phyloP scores from a whole-genome alignment of 2,888 invertebrate genomes.

The Xestobium rufovillosum region DNA sequence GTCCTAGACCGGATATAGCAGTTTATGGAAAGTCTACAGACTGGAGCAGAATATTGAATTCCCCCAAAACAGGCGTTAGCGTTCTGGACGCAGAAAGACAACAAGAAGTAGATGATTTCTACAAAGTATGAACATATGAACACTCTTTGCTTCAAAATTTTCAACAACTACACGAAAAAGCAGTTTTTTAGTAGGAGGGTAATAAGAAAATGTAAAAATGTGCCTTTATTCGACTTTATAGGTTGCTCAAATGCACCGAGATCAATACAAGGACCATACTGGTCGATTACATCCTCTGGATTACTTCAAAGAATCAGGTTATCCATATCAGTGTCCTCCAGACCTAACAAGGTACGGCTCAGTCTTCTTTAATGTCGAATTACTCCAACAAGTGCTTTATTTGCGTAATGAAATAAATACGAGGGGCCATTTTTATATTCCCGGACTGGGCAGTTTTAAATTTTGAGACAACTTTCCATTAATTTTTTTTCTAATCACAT shows the following conservation, averaged over 20 bases:
- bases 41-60: constrained; percentile 32
- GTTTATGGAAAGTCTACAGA: constrained; percentile 32
- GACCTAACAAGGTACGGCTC: constrained; percentile 45
- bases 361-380: constrained; percentile 10
- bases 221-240: too few relatives aligned
- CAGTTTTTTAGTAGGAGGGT: too few relatives aligned
- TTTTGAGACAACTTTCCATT: too few relatives aligned
- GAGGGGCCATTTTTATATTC: too few relatives aligned
- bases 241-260: constrained; percentile 53
- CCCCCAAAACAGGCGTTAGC: constrained; percentile 37
- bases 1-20: constrained; percentile 38
- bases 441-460: too few relatives aligned
- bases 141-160: too few relatives aligned
- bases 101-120: constrained; percentile 44
- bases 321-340: constrained; percentile 50
- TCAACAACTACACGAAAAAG: too few relatives aligned
- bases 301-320: constrained; percentile 49
- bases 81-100: constrained; percentile 40
- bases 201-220: too few relatives aligned
- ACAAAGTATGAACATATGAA: constrained; percentile 38
- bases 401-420: too few relatives aligned
- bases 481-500: too few relatives aligned
- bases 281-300: constrained; percentile 50
- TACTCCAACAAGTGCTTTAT: too few relatives aligned
- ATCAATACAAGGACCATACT: constrained; percentile 54